Evolutionary conservation across 1,140 invertebrate genomes (phyloP).

Genomic region (Drosophila lacertosa): DNA sequence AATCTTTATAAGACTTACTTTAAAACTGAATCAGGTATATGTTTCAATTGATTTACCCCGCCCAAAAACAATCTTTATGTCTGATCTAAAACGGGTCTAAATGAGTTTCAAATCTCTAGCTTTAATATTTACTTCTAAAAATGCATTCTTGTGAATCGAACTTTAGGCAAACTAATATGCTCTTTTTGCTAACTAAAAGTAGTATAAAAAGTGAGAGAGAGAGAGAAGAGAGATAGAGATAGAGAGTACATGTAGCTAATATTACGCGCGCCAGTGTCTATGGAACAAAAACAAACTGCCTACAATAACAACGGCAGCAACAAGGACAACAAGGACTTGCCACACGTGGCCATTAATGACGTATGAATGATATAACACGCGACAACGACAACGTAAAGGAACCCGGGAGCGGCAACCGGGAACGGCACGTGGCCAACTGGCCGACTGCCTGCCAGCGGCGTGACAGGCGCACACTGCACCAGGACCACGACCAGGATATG

Average conservation of each 20-base stretch:
- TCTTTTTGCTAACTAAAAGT: too few relatives aligned
- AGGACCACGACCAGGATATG: neutral
- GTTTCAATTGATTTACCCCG: too few relatives aligned
- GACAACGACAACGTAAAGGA: too few relatives aligned
- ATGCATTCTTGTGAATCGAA: too few relatives aligned
- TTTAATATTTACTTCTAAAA: too few relatives aligned
- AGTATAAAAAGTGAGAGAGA: neutral
- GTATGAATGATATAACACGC: constrained; percentile 84
- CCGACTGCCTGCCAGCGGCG: constrained; percentile 49
- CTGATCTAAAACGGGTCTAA: too few relatives aligned
- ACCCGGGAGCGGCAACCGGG: constrained; percentile 1
- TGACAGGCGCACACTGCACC: constrained; percentile 52
- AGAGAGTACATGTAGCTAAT: constrained; percentile 54
- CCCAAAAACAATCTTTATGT: too few relatives aligned
- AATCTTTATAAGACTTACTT: too few relatives aligned
- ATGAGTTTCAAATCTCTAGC: too few relatives aligned
- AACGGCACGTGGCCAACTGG: constrained; percentile 69
- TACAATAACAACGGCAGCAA: constrained; percentile 65
- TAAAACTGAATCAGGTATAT: too few relatives aligned
- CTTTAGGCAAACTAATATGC: too few relatives aligned
- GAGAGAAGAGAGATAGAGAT: neutral
- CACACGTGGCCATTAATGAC: constrained; percentile 84
- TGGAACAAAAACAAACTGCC: constrained; percentile 68
- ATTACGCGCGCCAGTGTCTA: constrained; percentile 60
- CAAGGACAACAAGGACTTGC: constrained; percentile 2